A percentile compares a stretch with the other conserved stretches of the same genome.
Conservation (phyloP, 2,888 invertebrate genomes). For the Drosophila rubida region DNA sequence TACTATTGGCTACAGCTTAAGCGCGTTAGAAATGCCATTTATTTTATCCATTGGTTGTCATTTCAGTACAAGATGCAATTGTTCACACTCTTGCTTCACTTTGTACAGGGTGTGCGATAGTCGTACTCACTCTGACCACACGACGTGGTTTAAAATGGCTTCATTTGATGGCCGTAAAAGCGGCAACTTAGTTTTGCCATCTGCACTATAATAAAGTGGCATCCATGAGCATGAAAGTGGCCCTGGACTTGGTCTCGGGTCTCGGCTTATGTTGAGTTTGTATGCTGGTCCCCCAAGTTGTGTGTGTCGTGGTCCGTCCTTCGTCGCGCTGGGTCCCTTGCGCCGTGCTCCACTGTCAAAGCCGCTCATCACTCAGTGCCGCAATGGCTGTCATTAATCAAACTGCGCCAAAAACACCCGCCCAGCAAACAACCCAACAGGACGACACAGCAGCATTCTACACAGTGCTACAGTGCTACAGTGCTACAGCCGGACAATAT, state of each 20-base stretch:
- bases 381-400: conserved; percentile 74
- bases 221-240: conserved; percentile 51
- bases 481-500: no score
- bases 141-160: conserved; percentile 44
- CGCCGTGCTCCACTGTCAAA: conserved; percentile 49
- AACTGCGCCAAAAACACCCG: conserved; percentile 65
- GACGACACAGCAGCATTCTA: not conserved
- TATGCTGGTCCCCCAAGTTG: not conserved
- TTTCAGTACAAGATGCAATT: no score
- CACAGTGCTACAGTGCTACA: no score
- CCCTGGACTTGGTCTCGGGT: conserved; percentile 18
- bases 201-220: conserved; percentile 56
- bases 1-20: not conserved
- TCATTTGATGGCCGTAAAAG: conserved; percentile 37
- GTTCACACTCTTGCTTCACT: no score
- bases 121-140: not conserved
- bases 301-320: conserved; percentile 2
- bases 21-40: not conserved
- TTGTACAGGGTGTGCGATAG: conserved; percentile 9
- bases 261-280: conserved; percentile 3
- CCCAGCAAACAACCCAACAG: conserved; percentile 16
- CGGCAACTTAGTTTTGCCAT: conserved; percentile 48
- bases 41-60: not conserved
- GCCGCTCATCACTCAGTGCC: conserved; percentile 63
- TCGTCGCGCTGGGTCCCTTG: conserved; percentile 4